phyloP scores from a whole-genome alignment of 2,888 invertebrate species.

The Synanthedon andrenaeformis region DNA sequence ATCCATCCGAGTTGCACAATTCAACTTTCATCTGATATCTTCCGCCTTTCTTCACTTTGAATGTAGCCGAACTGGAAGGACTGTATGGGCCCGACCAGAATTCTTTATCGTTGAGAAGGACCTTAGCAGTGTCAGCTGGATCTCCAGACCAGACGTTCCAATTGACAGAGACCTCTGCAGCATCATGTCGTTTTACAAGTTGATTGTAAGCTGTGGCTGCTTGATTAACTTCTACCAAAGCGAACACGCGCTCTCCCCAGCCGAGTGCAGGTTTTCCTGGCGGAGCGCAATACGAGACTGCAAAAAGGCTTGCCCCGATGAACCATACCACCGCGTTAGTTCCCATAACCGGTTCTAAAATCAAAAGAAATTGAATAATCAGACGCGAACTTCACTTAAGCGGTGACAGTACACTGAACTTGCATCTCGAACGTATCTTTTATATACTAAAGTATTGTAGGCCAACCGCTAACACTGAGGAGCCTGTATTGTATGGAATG shows the following conservation, averaged over 20 bases:
- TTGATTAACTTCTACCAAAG: slow-evolving; percentile 61
- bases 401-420: slow-evolving; percentile 45
- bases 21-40: slow-evolving; percentile 55
- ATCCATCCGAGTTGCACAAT: slow-evolving; percentile 56
- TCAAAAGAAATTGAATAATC: slow-evolving; percentile 17
- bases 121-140: slow-evolving; percentile 41
- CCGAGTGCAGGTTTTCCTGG: slow-evolving; percentile 57
- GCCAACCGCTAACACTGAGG: slow-evolving; percentile 59
- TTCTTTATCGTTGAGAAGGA: slow-evolving; percentile 45
- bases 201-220: slow-evolving; percentile 65
- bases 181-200: slow-evolving; percentile 46
- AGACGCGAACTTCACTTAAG: slow-evolving; percentile 38
- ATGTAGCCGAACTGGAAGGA: slow-evolving; percentile 44
- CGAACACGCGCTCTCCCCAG: slow-evolving; percentile 61
- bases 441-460: slow-evolving; percentile 61
- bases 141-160: slow-evolving; percentile 66
- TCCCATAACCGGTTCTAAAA: slow-evolving; percentile 57
- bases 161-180: slow-evolving; percentile 56
- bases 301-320: slow-evolving; percentile 29
- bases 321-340: slow-evolving; percentile 33
- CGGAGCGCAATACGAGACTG: slow-evolving; percentile 35
- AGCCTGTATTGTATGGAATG: slow-evolving; percentile 44
- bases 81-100: slow-evolving; percentile 46
- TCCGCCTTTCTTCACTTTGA: slow-evolving; percentile 59
- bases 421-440: slow-evolving; percentile 43